Evolutionary conservation across 2,888 invertebrate species (phyloP), one percentile per base, ranked within the genome.

Genomic region (Exocentrus adspersus): DNA sequence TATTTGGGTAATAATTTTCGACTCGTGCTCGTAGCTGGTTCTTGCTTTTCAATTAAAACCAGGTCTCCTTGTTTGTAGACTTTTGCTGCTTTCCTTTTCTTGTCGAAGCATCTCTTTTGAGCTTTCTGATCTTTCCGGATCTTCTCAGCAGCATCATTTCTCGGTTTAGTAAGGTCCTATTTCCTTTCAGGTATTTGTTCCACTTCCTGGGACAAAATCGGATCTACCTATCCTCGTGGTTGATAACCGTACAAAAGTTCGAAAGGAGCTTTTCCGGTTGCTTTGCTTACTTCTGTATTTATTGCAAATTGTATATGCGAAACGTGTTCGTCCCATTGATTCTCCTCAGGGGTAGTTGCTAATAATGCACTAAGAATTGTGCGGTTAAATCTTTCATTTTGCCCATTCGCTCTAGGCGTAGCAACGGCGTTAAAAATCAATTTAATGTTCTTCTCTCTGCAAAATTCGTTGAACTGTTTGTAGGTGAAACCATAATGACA

Each of bases 371-470:
- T 64, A 0, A 77, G 43, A 12, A 78, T 58, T 0, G 75, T 78
- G 1, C 75, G 52, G 50, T 78, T 79, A 16, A 74, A 66, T 17
- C 77, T 58, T 56, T 68, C 80, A 0, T 74, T 76, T 30, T 79
- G 80, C 0, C 79, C 80, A 56, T 81, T 79, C 0, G 76, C 75
- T 42, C 76, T 24, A 9, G 75, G 76, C 2, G 75, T 74, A 6
- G 58, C 54, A 6, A 51, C 30, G 0, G 77, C 72, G 56, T 76
- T 77, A 6, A 67, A 32, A 4, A 73, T 43, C 32, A 77, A 77
- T 14, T 73, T 70, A 9, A 78, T 72, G 5, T 68, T 70, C 21
- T 75, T 68, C n/a, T 75, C 68, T 2, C 61, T 42, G 58, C 79
- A 81, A 60, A 76, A 79, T 1, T 68, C 62, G 53, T 70, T 61